These are phyloP conservation scores for Marisa cornuarietis DNA, from an alignment of 1,140 invertebrate species.

Conservation along the genomic window DNA sequence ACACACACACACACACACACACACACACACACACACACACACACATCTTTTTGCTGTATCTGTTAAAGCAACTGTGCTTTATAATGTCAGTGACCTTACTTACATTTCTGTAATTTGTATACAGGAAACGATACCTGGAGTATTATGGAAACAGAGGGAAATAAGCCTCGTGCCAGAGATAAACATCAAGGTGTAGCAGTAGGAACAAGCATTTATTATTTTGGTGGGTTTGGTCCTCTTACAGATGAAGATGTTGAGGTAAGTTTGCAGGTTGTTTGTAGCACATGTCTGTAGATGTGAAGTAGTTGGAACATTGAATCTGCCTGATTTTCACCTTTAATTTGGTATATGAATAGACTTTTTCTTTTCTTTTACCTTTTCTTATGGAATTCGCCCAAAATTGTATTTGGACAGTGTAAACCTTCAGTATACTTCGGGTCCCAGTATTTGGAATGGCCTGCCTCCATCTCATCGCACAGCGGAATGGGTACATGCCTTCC, in stretches of 20 bases:
- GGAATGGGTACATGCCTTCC: too few relatives aligned
- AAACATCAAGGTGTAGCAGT: conserved; percentile 57
- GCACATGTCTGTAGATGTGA: neutral
- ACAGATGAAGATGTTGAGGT: conserved; percentile 38
- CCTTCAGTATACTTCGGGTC: too few relatives aligned
- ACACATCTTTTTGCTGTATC: too few relatives aligned
- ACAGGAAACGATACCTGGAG: conserved; percentile 56
- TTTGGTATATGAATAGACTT: too few relatives aligned
- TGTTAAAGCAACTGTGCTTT: too few relatives aligned
- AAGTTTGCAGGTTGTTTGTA: conserved; percentile 8
- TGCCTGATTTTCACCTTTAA: neutral
- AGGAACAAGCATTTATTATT: conserved; percentile 59
- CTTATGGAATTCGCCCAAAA: too few relatives aligned
- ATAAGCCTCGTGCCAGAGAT: conserved; percentile 53
- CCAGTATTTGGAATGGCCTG: too few relatives aligned
- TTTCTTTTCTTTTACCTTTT: too few relatives aligned
- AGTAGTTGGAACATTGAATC: neutral
- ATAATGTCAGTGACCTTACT: neutral
- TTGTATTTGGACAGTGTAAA: too few relatives aligned
- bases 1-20: too few relatives aligned
- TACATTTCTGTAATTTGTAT: neutral
- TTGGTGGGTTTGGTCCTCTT: conserved; percentile 65
- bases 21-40: too few relatives aligned
- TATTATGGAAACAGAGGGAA: conserved; percentile 43
- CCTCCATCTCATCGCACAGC: too few relatives aligned